These are phyloP conservation scores for Loriculus beryllinus DNA, from an alignment of 2,797 vertebrate genomes.

Conservation along the genomic window DNA sequence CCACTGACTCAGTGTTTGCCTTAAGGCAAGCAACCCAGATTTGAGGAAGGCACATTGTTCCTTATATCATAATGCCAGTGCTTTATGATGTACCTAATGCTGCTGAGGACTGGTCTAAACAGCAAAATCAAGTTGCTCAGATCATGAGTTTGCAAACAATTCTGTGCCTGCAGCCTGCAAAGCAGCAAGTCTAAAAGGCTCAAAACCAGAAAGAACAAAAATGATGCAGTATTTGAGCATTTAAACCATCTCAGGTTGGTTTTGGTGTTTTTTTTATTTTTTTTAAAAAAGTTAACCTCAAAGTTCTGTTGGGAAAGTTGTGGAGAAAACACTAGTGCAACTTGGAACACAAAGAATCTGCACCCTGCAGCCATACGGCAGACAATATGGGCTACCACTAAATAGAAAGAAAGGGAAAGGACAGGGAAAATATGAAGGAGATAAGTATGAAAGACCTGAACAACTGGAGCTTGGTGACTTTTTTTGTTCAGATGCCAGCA, in stretches of 20 bases:
- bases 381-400: background rate
- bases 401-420: background rate
- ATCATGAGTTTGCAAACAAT: background rate
- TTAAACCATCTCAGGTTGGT: background rate
- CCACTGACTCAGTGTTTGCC: background rate
- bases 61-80: background rate
- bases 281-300: background rate
- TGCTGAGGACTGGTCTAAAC: background rate
- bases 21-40: background rate
- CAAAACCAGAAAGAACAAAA: background rate
- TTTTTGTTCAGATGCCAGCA: background rate
- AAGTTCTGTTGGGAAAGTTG: background rate
- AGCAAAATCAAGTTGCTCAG: background rate
- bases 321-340: background rate
- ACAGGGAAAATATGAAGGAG: background rate
- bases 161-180: background rate
- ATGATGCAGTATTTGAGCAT: background rate
- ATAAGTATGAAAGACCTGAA: background rate
- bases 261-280: background rate
- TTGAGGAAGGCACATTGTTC: background rate
- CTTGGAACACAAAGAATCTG: background rate
- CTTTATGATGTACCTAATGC: background rate
- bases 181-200: background rate
- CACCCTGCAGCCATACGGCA: background rate
- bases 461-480: background rate